These are phyloP conservation scores for Tenualosa thibaudeaui DNA, from an alignment of 2,797 vertebrate genomes.

Conservation along the genomic window DNA sequence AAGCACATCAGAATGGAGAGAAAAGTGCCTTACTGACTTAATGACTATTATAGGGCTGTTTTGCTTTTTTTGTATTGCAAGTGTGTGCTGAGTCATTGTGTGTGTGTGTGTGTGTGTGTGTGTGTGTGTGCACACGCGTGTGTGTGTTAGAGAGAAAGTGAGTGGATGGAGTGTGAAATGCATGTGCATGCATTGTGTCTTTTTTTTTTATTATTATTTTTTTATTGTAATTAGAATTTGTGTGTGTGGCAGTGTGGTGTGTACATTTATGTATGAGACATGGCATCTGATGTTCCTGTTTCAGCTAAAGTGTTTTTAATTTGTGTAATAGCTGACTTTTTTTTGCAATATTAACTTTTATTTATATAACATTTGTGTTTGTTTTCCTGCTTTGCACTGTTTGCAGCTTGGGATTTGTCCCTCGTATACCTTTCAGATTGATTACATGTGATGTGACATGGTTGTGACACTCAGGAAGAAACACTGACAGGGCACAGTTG, in stretches of 20 bases:
- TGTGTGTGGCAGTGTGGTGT: neutral
- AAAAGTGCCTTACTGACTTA: slow-evolving; percentile 40
- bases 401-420: neutral
- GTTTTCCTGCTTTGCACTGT: slow-evolving; percentile 20
- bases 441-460: neutral
- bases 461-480: slow-evolving; percentile 18
- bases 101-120: no score
- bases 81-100: neutral
- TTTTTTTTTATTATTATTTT: neutral
- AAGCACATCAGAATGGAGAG: slow-evolving; percentile 31
- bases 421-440: neutral
- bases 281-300: neutral
- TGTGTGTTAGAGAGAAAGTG: neutral
- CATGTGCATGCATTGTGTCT: neutral
- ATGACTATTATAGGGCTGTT: neutral
- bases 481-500: neutral
- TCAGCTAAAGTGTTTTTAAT: slow-evolving; percentile 17
- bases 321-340: neutral
- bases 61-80: neutral
- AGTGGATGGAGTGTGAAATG: neutral
- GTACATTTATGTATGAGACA: slow-evolving; percentile 4
- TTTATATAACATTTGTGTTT: neutral
- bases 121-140: no score
- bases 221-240: neutral
- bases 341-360: neutral